These are phyloP conservation scores for Folsomia manolachei DNA, from an alignment of 2,888 invertebrate genomes.

Conservation along the genomic window DNA sequence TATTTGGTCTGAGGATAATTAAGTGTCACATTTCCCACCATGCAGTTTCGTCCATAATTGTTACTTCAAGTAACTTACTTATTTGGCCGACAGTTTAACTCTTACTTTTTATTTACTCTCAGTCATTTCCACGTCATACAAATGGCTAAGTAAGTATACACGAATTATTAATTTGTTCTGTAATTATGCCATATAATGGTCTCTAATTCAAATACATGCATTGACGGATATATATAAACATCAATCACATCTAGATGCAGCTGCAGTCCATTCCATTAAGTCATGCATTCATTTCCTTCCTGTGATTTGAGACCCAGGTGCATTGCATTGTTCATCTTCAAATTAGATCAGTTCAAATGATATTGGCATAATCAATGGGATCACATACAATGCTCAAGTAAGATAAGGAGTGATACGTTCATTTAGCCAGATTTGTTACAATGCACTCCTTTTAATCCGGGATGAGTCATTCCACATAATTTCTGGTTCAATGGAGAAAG, in stretches of 20 bases:
- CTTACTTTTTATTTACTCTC: too few species aligned
- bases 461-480: not conserved
- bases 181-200: not conserved
- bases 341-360: not conserved
- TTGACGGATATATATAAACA: not conserved
- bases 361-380: too few species aligned
- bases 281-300: not conserved
- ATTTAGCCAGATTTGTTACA: too few species aligned
- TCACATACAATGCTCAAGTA: too few species aligned
- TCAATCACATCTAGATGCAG: not conserved
- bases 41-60: not conserved
- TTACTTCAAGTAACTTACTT: not conserved
- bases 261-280: too few species aligned
- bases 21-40: not conserved
- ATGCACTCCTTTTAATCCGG: too few species aligned
- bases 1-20: not conserved
- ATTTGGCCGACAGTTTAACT: too few species aligned
- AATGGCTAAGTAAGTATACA: not conserved
- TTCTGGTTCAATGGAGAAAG: not conserved
- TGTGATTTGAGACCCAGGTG: not conserved
- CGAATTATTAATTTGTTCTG: slow-evolving; percentile 3
- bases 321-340: not conserved
- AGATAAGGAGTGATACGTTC: not conserved
- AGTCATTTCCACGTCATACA: not conserved
- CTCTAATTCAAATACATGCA: too few species aligned